Evolutionary conservation across 2,888 invertebrate species (phyloP), one percentile per base, ranked within the genome.

Genomic region (Dicyrtoma fusca): DNA sequence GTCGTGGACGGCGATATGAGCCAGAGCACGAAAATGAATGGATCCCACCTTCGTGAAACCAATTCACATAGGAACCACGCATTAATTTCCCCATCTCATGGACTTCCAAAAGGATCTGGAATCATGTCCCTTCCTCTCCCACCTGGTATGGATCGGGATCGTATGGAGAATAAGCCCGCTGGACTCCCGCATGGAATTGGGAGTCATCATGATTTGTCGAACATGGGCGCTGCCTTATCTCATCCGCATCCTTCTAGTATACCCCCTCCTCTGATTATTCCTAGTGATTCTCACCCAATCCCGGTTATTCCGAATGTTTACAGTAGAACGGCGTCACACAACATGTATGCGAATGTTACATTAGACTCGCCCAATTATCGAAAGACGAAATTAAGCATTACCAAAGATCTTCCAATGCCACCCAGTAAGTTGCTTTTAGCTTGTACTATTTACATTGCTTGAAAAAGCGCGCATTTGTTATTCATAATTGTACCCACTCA

Each of bases 341-440:
- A 8, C 34, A 34, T 34, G 34, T 5, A 34, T 34, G 34, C 8
- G 34, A 34, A 34, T 34, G 34, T 34, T 34, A 34, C 8, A 3
- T 34, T 34, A 8, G 51, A 23, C 8, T 17, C 53, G 8, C 5
- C 34, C n/a, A 14, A 45, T 5, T 63, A 47, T 45, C 45, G 45
- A 25, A 69, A 57, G 25, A 14, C 42, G 1, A 69, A 69, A 19
- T 45, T 59, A n/a, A 69, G 55, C 45, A 69, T 69, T 11, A 57
- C 55, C 19, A 68, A 57, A 42, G 95, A 94, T 84, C 85, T 97
- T 75, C 97, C 97, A 0, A 92, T 97, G 92, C 97, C 96, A 34
- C 95, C 95, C 76, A 90, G 91, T 91, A 83, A 83, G 82, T 80
- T 62, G n/a, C 26, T 57, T 34, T 34, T 34, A 34, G 8, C n/a